These are phyloP conservation scores for Didymodactylos carnosus DNA, from an alignment of 2,888 invertebrate genomes.

Conservation along the genomic window DNA sequence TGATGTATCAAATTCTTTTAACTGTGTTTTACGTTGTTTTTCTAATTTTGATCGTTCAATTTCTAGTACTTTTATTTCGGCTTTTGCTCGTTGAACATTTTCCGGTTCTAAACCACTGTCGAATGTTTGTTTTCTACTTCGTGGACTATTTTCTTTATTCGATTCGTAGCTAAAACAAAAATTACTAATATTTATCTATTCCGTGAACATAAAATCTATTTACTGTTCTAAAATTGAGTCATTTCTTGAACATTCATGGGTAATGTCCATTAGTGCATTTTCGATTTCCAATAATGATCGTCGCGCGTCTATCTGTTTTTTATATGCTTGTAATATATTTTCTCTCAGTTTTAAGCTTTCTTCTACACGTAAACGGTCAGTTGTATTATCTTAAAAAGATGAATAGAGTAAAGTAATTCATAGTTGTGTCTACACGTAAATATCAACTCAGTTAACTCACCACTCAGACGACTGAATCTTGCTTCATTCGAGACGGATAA, in stretches of 20 bases:
- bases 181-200: too few species aligned
- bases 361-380: constrained; percentile 8
- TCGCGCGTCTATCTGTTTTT: constrained; percentile 72
- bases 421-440: too few species aligned
- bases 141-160: neutral
- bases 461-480: neutral
- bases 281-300: constrained; percentile 64
- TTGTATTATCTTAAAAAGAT: too few species aligned
- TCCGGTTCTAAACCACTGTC: too few species aligned
- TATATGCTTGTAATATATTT: constrained; percentile 66
- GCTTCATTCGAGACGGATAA: neutral
- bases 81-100: neutral
- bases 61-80: constrained; percentile 4
- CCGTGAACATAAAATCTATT: too few species aligned
- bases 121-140: neutral
- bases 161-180: neutral
- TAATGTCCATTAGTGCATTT: constrained; percentile 62
- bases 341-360: constrained; percentile 46
- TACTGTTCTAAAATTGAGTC: constrained; percentile 66
- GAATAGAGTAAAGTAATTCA: too few species aligned
- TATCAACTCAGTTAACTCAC: too few species aligned
- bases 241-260: constrained; percentile 67
- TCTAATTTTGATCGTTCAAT: constrained; percentile 16
- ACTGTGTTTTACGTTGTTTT: constrained; percentile 15
- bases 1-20: neutral